Conservation (phyloP, 1,140 invertebrate species). For the Leptinotarsa defecta region DNA sequence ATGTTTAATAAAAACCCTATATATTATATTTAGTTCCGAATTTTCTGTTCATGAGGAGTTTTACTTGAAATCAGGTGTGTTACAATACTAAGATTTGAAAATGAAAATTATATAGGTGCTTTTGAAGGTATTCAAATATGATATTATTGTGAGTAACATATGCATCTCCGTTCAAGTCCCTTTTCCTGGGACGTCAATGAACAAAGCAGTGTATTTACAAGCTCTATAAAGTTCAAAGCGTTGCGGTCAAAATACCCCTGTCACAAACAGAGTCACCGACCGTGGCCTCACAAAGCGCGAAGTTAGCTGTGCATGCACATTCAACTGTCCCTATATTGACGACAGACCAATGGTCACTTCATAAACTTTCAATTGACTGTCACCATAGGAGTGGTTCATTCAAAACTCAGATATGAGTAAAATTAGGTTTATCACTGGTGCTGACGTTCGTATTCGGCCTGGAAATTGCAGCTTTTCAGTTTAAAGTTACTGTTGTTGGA, state of each 20-base stretch:
- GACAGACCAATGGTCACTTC: conserved; percentile 42
- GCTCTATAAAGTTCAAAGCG: conserved; percentile 39
- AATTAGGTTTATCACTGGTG: conserved; percentile 35
- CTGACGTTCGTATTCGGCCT: conserved; percentile 10
- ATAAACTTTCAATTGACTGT: conserved; percentile 46
- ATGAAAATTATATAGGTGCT: no score
- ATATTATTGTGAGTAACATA: no score
- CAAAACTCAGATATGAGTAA: conserved; percentile 34
- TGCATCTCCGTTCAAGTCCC: not conserved
- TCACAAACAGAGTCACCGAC: conserved; percentile 38
- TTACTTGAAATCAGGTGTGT: not conserved
- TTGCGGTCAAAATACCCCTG: conserved; percentile 38
- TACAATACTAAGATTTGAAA: not conserved
- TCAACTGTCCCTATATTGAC: conserved; percentile 40
- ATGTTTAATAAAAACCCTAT: no score
- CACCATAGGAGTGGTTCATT: conserved; percentile 34
- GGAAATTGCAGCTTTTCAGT: conserved; percentile 2
- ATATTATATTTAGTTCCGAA: not conserved
- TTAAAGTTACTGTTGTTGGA: not conserved
- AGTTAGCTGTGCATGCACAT: conserved; percentile 41
- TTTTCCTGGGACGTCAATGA: not conserved
- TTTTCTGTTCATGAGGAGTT: not conserved
- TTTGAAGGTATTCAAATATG: no score
- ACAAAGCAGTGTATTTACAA: conserved; percentile 17
- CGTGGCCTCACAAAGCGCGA: conserved; percentile 39